Percentiles rank a stretch among this genome's conserved stretches.
phyloP scores from a whole-genome alignment of 2,888 invertebrate genomes.

The Ormyrus pomaceus region DNA sequence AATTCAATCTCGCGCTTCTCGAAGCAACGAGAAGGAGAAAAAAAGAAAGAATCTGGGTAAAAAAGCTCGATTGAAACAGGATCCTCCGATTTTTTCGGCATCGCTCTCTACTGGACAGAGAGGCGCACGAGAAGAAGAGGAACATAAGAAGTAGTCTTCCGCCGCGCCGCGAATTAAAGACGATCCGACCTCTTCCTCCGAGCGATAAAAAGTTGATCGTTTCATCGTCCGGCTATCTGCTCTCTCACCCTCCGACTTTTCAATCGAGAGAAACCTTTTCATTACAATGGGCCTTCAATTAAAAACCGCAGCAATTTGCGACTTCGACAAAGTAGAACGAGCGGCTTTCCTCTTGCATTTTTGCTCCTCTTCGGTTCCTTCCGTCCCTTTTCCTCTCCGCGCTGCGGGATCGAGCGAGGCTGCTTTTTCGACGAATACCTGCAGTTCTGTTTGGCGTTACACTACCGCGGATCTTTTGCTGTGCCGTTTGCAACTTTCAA shows the following conservation, averaged over 20 bases:
- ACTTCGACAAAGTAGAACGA: constrained; percentile 40
- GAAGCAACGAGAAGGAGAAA: not conserved
- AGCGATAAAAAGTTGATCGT: constrained; percentile 57
- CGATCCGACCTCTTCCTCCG: constrained; percentile 33
- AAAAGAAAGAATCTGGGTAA: constrained; percentile 3
- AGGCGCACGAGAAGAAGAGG: constrained; percentile 28
- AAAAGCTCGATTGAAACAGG: constrained; percentile 38
- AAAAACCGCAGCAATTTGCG: constrained; percentile 51
- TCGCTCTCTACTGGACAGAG: not conserved
- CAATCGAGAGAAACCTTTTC: constrained; percentile 53
- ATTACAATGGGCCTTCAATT: constrained; percentile 52
- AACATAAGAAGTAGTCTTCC: constrained; percentile 20
- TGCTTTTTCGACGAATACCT: constrained; percentile 30
- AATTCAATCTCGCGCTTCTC: not conserved
- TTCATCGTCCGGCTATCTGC: constrained; percentile 47
- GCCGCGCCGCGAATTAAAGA: constrained; percentile 49
- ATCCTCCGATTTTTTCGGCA: constrained; percentile 41
- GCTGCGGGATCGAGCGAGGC: not conserved
- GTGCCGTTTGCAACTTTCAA: not conserved
- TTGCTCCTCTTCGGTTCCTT: not conserved
- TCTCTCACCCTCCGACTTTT: constrained; percentile 45
- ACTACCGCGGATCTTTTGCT: not conserved
- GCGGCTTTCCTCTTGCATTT: constrained; percentile 12
- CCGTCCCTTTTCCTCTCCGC: not conserved
- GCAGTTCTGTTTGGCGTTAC: constrained; percentile 13